These are phyloP conservation scores for Elymnias hypermnestra DNA, from an alignment of 1,140 invertebrate genomes.

Conservation along the genomic window DNA sequence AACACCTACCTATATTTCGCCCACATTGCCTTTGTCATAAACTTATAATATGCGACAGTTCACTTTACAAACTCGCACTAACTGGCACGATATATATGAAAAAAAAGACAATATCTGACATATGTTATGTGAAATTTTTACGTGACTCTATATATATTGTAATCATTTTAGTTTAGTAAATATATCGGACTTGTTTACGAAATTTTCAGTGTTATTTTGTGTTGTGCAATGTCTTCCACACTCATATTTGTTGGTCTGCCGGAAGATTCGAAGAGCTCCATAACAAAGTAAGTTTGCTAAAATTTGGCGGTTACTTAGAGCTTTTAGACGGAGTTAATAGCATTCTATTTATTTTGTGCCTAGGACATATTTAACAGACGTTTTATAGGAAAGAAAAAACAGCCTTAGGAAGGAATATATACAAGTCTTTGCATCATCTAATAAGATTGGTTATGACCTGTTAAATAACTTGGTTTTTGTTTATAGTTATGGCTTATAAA, in stretches of 20 bases:
- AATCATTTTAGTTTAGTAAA: neutral
- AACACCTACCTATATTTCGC: slow-evolving; percentile 50
- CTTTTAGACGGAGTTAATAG: too few relatives aligned
- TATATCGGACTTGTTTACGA: slow-evolving; percentile 17
- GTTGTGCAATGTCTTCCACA: slow-evolving; percentile 54
- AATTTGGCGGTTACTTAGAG: too few relatives aligned
- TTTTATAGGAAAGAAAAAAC: too few relatives aligned
- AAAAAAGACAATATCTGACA: slow-evolving; percentile 25
- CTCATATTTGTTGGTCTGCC: slow-evolving; percentile 57
- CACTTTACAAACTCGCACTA: slow-evolving; percentile 28
- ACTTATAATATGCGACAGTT: slow-evolving; percentile 44
- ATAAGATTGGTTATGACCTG: too few relatives aligned
- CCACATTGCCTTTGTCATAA: slow-evolving; percentile 55
- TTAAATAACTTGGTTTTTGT: too few relatives aligned
- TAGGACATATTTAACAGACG: too few relatives aligned
- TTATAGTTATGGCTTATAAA: too few relatives aligned
- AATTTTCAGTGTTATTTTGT: slow-evolving; percentile 33
- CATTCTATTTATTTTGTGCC: too few relatives aligned
- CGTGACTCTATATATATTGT: slow-evolving; percentile 4
- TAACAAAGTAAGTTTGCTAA: slow-evolving; percentile 48
- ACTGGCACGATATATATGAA: slow-evolving; percentile 39
- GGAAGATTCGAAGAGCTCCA: slow-evolving; percentile 59
- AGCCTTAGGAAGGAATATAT: too few relatives aligned
- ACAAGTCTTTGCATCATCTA: too few relatives aligned
- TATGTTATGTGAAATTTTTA: slow-evolving; percentile 5